Base-by-base conservation (phyloP, 2,113 vertebrate genomes). In the Pygoscelis antarcticus region DNA sequence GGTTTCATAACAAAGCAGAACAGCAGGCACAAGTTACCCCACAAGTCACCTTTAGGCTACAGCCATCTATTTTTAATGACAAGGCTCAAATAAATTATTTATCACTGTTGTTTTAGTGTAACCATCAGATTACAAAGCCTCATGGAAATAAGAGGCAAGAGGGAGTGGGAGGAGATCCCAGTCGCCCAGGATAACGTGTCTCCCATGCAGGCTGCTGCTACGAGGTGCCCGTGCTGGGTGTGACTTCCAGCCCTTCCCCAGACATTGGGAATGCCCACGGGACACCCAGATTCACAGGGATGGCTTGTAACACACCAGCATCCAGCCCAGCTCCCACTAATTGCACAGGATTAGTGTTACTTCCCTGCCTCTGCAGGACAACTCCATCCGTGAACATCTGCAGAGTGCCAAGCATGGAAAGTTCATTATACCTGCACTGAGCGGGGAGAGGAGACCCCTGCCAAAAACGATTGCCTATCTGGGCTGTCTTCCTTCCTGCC, bases 31-130 rank as follows among this genome's bases (percentile, higher is more conserved):
- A 54, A 69, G 46, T 61, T 60, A 58, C 47, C 36, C 61, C 46
- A 65, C 77, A 46, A 84, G 44, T 60, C 75, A 83, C 87, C 91
- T 79, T 65, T 77, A 93, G 84, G 94, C 70, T 85, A 85, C 75
- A 93, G 54, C n/a, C 26, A 62, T 88, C 11, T 55, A 46, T 91
- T 93, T 94, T 96, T 91, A 79, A 96, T 68, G 70, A 54, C 32
- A 25, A 70, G 21, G 46, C 66, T 55, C 23, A 58, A 65, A 69
- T 92, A 68, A 76, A 87, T 46, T 10, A 87, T 92, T 95, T 52
- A 85, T 69, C 25, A 15, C 54, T 51, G 77, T 47, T 94, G 52
- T 44, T 70, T 91, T 51, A 32, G 30, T 16, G 44, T 32, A 89
- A 54, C 57, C 27, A 78, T 58, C 25, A n/a, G 51, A 55, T 71